A percentile compares a stretch with the other conserved stretches of the same genome.
These are phyloP conservation scores for Microtus oregoni DNA, from an alignment of 2,113 vertebrate species.

Conservation along the genomic window DNA sequence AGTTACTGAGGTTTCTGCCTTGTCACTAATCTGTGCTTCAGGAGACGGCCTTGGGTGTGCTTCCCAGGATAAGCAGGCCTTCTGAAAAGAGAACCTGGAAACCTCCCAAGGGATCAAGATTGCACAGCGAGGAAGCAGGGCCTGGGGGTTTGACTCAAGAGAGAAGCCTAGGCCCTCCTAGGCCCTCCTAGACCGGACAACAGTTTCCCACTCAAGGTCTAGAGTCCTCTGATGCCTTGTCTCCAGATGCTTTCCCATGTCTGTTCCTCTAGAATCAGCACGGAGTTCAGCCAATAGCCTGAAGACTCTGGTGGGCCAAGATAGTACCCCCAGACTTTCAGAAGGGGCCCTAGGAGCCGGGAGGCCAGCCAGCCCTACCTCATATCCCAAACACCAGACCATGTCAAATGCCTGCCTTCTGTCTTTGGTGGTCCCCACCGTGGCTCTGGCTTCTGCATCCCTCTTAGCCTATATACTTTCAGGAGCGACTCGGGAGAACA, in stretches of 20 bases:
- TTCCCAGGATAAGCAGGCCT: neutral
- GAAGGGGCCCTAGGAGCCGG: neutral
- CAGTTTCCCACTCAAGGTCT: neutral
- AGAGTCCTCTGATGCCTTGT: neutral
- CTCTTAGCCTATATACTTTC: neutral
- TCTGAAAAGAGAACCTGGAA: neutral
- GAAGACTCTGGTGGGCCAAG: too few relatives aligned
- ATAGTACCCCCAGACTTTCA: neutral
- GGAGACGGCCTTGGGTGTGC: neutral
- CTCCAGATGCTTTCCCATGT: neutral
- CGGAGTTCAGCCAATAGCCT: neutral
- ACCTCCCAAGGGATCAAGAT: neutral
- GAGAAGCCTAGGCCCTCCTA: neutral
- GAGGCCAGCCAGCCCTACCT: neutral
- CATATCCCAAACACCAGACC: neutral
- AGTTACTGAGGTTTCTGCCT: slow-evolving; percentile 1
- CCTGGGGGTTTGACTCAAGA: neutral
- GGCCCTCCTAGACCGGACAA: neutral
- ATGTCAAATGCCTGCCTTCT: neutral
- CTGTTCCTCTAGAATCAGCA: neutral
- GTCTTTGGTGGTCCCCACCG: neutral
- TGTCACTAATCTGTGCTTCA: neutral
- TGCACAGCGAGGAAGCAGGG: too few relatives aligned
- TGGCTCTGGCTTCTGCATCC: neutral
- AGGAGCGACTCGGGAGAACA: neutral